These are phyloP conservation scores for Achroia grisella DNA, from an alignment of 1,140 invertebrate species.

Conservation along the genomic window DNA sequence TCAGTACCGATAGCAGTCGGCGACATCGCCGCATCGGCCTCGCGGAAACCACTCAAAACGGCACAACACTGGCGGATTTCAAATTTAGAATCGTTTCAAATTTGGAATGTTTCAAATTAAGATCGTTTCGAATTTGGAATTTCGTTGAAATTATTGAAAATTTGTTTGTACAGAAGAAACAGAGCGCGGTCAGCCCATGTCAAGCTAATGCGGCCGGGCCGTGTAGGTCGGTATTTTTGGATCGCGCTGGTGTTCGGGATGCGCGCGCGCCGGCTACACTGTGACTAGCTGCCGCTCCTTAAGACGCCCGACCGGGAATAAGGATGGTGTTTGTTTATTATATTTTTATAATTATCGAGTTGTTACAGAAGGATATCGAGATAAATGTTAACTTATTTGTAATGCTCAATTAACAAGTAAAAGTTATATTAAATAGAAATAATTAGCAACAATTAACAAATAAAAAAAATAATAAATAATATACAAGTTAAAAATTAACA, in stretches of 20 bases:
- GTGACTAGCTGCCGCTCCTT: constrained; percentile 61
- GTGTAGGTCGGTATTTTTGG: constrained; percentile 52
- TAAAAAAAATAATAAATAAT: no score
- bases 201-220: constrained; percentile 30
- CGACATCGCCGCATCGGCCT: constrained; percentile 53
- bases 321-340: constrained; percentile 19
- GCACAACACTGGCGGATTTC: constrained; percentile 6
- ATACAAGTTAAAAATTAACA: no score
- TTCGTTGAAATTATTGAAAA: constrained; percentile 5
- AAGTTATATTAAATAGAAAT: no score
- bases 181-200: constrained; percentile 23
- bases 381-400: no score
- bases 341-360: constrained; percentile 17
- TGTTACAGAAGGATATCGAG: neutral
- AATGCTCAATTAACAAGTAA: no score
- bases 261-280: constrained; percentile 52
- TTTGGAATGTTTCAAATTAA: constrained; percentile 6
- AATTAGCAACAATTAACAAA: no score
- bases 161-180: constrained; percentile 7
- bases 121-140: constrained; percentile 7
- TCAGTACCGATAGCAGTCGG: constrained; percentile 55
- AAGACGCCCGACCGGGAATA: constrained; percentile 55
- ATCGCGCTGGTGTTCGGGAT: constrained; percentile 35
- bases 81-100: constrained; percentile 5
- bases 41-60: constrained; percentile 11